Conservation (phyloP, 23 tunicate species). For the Phallusia fumigata region DNA sequence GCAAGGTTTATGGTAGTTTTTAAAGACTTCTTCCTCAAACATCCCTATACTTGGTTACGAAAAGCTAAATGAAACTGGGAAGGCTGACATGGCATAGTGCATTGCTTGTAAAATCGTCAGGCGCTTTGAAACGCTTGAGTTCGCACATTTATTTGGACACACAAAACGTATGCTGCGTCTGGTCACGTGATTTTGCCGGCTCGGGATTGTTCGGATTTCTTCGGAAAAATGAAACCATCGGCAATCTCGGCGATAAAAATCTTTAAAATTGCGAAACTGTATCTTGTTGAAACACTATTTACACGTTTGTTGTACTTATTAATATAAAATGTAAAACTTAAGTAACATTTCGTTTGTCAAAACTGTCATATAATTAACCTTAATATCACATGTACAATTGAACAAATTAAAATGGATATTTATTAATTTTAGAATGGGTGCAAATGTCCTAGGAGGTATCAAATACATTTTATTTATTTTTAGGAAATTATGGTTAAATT, state of each 20-base stretch:
- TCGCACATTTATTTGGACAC: neutral
- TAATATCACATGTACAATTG: no score
- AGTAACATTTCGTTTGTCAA: no score
- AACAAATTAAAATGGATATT: no score
- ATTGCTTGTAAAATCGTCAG: neutral
- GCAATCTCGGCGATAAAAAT: neutral
- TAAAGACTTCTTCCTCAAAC: no score
- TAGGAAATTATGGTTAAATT: conserved; percentile 50
- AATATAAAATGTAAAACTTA: no score
- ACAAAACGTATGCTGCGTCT: neutral
- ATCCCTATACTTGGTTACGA: no score
- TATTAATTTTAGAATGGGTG: no score
- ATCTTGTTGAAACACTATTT: neutral
- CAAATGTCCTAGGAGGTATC: no score
- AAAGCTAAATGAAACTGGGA: no score
- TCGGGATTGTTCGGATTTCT: neutral
- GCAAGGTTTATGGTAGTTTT: no score
- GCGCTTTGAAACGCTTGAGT: conserved; percentile 4
- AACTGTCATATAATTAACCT: no score
- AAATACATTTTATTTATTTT: conserved; percentile 7
- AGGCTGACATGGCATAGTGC: neutral
- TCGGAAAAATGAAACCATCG: neutral
- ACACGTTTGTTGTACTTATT: no score
- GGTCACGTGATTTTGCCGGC: neutral
- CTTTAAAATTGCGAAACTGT: neutral